Conservation (phyloP, 2,888 invertebrate genomes). For the Thymelicus acteon region DNA sequence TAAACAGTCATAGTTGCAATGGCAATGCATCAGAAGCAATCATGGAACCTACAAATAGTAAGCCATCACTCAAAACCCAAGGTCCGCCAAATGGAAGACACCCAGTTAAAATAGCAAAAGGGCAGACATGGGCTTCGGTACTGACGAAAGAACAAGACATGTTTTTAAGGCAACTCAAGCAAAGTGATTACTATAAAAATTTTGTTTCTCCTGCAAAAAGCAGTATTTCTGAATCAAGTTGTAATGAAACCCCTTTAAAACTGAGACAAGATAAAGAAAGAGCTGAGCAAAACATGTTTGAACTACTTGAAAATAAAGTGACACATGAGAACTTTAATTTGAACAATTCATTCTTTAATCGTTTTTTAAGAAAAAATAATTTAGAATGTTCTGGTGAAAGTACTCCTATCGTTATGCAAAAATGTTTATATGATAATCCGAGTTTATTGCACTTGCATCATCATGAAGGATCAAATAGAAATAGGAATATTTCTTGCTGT, state of each 20-base stretch:
- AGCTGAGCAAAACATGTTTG: conserved; percentile 90
- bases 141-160: conserved; percentile 77
- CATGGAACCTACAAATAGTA: conserved; percentile 27
- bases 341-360: conserved; percentile 86
- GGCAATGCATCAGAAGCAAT: conserved; percentile 7
- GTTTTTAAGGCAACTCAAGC: conserved; percentile 71
- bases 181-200: conserved; percentile 78
- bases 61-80: conserved; percentile 43
- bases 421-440: conserved; percentile 68
- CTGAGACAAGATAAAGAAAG: conserved; percentile 71
- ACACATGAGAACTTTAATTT: conserved; percentile 89
- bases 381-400: conserved; percentile 73
- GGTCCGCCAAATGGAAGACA: conserved; percentile 67
- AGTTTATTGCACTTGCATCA: conserved; percentile 63
- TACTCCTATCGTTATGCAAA: conserved; percentile 73
- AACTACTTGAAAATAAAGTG: conserved; percentile 90
- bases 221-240: conserved; percentile 64
- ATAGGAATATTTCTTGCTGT: conserved; percentile 55
- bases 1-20: conserved; percentile 5
- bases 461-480: conserved; percentile 55
- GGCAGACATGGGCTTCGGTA: conserved; percentile 76
- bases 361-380: conserved; percentile 73
- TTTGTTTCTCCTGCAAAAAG: conserved; percentile 75
- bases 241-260: conserved; percentile 61
- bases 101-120: conserved; percentile 69